Evolutionary conservation across 1,140 invertebrate species (phyloP).

Genomic region (Diploscapter pachys): DNA sequence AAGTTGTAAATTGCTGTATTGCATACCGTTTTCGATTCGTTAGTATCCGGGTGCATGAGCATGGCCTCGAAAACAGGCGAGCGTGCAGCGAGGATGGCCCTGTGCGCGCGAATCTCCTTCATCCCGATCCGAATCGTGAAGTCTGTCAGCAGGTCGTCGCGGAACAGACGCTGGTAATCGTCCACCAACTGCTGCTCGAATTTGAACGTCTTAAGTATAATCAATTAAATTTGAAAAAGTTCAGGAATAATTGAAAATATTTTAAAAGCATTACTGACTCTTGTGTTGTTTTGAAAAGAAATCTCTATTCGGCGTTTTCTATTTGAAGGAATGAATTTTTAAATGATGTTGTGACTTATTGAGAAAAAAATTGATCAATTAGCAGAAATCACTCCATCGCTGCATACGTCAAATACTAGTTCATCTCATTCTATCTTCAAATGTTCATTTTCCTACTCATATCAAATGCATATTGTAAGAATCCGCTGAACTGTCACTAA

Average conservation of each 20-base stretch:
- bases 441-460: background rate
- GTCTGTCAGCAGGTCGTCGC: constrained; percentile 49
- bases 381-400: no score
- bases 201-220: background rate
- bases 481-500: background rate
- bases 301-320: background rate
- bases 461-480: background rate
- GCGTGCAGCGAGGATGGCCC: constrained; percentile 55
- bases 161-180: constrained; percentile 52
- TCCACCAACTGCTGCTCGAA: constrained; percentile 48
- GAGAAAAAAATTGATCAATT: no score
- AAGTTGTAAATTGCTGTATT: background rate
- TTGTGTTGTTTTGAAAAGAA: constrained; percentile 9
- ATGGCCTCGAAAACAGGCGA: constrained; percentile 57
- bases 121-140: constrained; percentile 49
- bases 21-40: constrained; percentile 47
- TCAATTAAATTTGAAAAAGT: no score
- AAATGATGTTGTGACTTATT: background rate
- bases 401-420: no score
- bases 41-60: constrained; percentile 52
- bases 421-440: no score
- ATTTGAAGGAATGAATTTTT: background rate
- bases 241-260: no score
- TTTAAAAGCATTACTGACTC: no score
- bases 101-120: constrained; percentile 49